Evolutionary conservation across 2,113 vertebrate genomes (phyloP).

Genomic region (Boulengeromyrus knoepffleri): DNA sequence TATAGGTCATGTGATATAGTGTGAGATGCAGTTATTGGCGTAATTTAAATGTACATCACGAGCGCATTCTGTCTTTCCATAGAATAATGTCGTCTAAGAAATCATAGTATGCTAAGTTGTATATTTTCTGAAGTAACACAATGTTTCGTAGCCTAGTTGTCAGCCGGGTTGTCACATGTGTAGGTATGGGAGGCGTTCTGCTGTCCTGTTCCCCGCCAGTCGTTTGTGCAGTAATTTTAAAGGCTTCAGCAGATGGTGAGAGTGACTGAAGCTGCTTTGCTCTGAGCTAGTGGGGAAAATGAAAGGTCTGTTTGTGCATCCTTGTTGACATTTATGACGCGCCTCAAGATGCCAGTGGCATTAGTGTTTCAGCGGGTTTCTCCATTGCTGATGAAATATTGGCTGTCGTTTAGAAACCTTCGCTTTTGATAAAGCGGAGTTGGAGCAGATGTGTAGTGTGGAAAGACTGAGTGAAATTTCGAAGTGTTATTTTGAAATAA

Average conservation of each 20-base stretch:
- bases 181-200: constrained; percentile 38
- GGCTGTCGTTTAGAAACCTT: not conserved
- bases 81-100: not conserved
- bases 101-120: not conserved
- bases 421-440: not conserved
- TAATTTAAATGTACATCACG: not conserved
- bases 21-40: not conserved
- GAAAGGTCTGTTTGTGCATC: not conserved
- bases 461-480: not conserved
- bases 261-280: not conserved
- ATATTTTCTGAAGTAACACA: not conserved
- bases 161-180: constrained; percentile 23
- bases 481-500: not conserved
- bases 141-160: constrained; percentile 26
- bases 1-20: not conserved
- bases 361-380: not conserved
- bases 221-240: not conserved
- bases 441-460: not conserved
- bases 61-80: not conserved
- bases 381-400: not conserved
- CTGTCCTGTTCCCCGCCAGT: not conserved
- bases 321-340: not conserved
- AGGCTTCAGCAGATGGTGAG: not conserved
- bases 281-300: not conserved
- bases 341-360: not conserved